These are phyloP conservation scores for Psammodynastes pulverulentus DNA, from an alignment of 2,113 vertebrate genomes.

Conservation along the genomic window DNA sequence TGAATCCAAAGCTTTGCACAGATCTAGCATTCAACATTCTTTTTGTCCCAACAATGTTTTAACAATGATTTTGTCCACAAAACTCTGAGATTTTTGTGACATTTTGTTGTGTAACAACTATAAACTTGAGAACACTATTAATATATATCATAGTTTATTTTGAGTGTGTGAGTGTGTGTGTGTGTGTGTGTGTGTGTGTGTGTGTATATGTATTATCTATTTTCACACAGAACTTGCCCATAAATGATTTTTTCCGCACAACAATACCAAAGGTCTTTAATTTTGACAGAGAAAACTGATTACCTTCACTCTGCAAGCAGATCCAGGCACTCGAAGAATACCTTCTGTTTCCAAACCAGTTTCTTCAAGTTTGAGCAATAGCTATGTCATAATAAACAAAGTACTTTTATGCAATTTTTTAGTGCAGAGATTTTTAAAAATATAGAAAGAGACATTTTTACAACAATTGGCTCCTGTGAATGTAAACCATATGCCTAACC, in stretches of 20 bases:
- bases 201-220: not conserved
- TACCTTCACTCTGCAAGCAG: constrained; percentile 94
- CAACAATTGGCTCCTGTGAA: not conserved
- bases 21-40: not conserved
- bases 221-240: not conserved
- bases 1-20: not conserved
- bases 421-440: not conserved
- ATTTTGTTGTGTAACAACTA: not conserved
- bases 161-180: too few relatives aligned
- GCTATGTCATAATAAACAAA: constrained; percentile 66
- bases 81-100: not conserved
- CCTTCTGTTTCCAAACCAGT: constrained; percentile 91
- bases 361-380: constrained; percentile 88
- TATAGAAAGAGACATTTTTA: not conserved
- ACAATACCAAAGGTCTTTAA: not conserved
- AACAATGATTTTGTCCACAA: not conserved
- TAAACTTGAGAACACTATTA: not conserved
- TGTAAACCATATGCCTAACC: not conserved
- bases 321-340: constrained; percentile 91
- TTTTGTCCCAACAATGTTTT: not conserved
- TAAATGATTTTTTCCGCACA: not conserved
- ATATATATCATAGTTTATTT: not conserved
- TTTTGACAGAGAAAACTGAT: not conserved
- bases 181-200: too few relatives aligned
- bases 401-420: not conserved